A percentile compares a stretch with the other conserved stretches of the same genome.
Evolutionary conservation across 2,888 invertebrate species (phyloP).

Genomic region (Anagyrus pseudococci): DNA sequence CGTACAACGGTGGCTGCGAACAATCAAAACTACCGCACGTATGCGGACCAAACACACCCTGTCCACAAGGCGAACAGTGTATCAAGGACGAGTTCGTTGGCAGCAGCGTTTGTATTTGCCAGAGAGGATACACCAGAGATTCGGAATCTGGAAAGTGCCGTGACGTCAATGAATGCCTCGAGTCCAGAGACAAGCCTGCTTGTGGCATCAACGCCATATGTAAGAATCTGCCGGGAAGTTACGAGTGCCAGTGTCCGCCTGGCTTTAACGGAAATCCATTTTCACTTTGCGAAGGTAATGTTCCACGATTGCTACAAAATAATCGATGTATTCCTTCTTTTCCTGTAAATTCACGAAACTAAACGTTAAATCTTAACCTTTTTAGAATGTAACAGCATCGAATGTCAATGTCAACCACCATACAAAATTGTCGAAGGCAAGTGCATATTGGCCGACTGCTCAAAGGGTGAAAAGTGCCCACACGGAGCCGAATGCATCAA

Average conservation of each 20-base stretch:
- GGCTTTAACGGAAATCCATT: slow-evolving; percentile 92
- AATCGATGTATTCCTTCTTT: too few species aligned
- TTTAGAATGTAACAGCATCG: slow-evolving; percentile 77
- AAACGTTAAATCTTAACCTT: slow-evolving; percentile 13
- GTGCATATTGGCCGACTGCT: slow-evolving; percentile 85
- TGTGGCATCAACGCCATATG: slow-evolving; percentile 91
- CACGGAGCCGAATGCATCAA: slow-evolving; percentile 88
- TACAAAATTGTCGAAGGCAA: slow-evolving; percentile 84
- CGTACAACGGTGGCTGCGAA: slow-evolving; percentile 79
- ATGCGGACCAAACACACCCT: slow-evolving; percentile 79
- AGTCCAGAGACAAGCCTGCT: slow-evolving; percentile 75
- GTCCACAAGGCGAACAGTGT: slow-evolving; percentile 86
- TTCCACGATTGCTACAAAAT: too few species aligned
- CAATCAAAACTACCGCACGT: slow-evolving; percentile 71
- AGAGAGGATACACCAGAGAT: slow-evolving; percentile 80
- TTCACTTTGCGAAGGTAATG: slow-evolving; percentile 78
- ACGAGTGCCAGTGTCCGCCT: slow-evolving; percentile 88
- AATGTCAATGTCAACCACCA: slow-evolving; percentile 87
- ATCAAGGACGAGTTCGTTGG: slow-evolving; percentile 76
- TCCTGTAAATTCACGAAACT: background rate
- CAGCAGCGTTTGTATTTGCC: slow-evolving; percentile 87
- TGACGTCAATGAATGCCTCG: slow-evolving; percentile 86
- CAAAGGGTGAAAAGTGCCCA: slow-evolving; percentile 80
- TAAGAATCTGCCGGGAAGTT: slow-evolving; percentile 91
- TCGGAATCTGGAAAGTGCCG: slow-evolving; percentile 77